phyloP scores from a whole-genome alignment of 2,113 vertebrate genomes.

The Dunckerocampus dactyliophorus region DNA sequence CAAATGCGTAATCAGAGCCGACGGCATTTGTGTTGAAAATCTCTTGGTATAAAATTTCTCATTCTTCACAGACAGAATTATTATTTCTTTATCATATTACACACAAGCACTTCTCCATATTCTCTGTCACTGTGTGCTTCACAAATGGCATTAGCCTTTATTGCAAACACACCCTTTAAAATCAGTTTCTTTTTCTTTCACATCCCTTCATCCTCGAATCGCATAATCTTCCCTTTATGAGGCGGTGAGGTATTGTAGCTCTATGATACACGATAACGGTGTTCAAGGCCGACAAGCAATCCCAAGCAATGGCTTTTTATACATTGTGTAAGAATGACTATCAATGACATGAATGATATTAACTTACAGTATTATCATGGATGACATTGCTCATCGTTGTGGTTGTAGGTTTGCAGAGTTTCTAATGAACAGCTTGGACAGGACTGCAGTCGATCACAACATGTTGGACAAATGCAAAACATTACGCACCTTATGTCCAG shows the following conservation, averaged over 20 bases:
- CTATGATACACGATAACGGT: not conserved
- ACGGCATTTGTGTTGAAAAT: not conserved
- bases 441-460: no score
- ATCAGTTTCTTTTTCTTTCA: not conserved
- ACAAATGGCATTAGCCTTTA: not conserved
- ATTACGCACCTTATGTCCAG: no score
- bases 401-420: no score
- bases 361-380: no score
- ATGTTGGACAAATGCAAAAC: no score
- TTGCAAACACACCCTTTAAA: conserved; percentile 3
- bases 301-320: no score
- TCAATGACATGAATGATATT: no score
- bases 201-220: not conserved
- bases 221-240: not conserved
- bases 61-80: not conserved
- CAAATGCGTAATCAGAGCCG: not conserved
- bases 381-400: no score
- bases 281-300: no score
- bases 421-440: no score
- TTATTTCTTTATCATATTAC: not conserved
- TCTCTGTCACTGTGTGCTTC: not conserved
- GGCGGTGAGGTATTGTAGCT: not conserved
- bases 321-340: no score
- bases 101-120: not conserved
- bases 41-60: not conserved